Base-by-base conservation (phyloP, 2,888 invertebrate species). In the Quadroppia sp. region DNA sequence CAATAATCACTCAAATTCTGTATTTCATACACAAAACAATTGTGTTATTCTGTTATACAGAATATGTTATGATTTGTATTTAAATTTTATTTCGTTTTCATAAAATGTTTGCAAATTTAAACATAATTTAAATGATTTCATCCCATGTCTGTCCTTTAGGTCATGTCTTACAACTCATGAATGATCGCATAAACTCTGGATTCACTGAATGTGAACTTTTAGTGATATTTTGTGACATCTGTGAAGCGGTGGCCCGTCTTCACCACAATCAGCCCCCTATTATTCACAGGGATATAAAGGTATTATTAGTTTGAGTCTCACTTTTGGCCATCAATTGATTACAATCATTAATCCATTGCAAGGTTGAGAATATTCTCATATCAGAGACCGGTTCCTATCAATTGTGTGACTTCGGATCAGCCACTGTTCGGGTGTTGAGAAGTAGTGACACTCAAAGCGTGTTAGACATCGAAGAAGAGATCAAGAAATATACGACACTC, bases 211-310 rank as follows among this genome's bases (percentile, higher is more conserved):
- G 83, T 76, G 90, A 94, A 85, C 88, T 94, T 78, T 84, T 94
- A 77, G 87, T 87, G 81, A 93, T 95, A 82, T 92, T 94, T 86
- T 92, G 91, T 86, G 93, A 95, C 87, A 88, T 90, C 78, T 91
- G 91, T 82, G 91, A 92, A 84, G 94, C 93, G 78, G 92, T 94
- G 75, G 91, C 92, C 59, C 86, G 92, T 77, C 85, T 95, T 78
- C 94, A 94, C 83, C 92, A 92, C 84, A 92, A 92, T 84, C 91
- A 92, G 83, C 93, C 93, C 59, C 94, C 94, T 56, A 92, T 95
- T 79, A 89, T 93, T 80, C 94, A 95, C 85, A 87, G 94, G 79
- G 94, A 94, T 86, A 85, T 94, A 78, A 94, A 94, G 86, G 91
- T 88, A 81, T 80, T 77, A 76, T 80, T 73, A 40, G 4, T 45